These are phyloP conservation scores for Octodonta nipae DNA, from an alignment of 2,888 invertebrate species.

Conservation along the genomic window DNA sequence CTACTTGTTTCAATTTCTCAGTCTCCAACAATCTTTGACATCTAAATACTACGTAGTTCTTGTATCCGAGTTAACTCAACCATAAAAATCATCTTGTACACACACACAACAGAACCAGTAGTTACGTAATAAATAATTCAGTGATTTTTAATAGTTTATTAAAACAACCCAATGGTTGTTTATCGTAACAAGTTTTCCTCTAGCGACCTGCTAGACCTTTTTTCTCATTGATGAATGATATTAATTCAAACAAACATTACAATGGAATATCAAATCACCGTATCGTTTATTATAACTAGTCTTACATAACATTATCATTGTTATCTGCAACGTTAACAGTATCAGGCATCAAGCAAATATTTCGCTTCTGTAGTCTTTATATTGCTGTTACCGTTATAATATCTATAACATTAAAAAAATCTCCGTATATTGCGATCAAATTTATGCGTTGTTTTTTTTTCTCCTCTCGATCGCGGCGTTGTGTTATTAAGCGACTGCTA, in stretches of 20 bases:
- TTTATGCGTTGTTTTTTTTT: not conserved
- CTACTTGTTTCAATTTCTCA: no score
- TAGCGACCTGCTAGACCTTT: no score
- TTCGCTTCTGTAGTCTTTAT: slow-evolving; percentile 2
- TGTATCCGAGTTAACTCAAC: no score
- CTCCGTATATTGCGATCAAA: not conserved
- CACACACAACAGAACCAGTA: no score
- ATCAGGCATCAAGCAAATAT: not conserved
- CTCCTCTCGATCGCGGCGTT: not conserved
- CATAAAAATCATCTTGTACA: no score
- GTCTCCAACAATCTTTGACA: no score
- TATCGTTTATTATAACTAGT: slow-evolving; percentile 1
- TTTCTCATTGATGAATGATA: no score
- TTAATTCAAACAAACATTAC: not conserved
- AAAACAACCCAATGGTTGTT: no score
- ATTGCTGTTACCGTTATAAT: slow-evolving; percentile 9
- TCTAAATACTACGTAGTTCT: no score
- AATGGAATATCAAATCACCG: slow-evolving; percentile 1
- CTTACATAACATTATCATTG: not conserved
- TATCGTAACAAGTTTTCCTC: no score
- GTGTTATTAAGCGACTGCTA: slow-evolving; percentile 1
- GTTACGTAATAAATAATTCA: no score
- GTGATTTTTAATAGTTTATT: no score
- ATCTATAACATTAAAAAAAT: slow-evolving; percentile 5
- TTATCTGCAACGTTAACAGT: not conserved